Evolutionary conservation across 2,113 vertebrate species (phyloP).

Genomic region (Pseudopipra pipra): DNA sequence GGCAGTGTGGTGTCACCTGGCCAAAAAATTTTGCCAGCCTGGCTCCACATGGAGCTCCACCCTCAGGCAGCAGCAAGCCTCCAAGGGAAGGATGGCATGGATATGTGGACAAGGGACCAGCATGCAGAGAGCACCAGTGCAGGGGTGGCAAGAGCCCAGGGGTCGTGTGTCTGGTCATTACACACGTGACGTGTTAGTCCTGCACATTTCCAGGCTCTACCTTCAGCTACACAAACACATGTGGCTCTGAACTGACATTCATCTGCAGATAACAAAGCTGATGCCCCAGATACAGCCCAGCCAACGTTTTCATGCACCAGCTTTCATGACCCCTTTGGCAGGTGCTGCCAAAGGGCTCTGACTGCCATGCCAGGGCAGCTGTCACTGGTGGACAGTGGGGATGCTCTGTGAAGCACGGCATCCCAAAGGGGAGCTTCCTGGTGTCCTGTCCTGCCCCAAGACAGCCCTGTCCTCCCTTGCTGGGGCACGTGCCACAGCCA

Average conservation of each 20-base stretch:
- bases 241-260: fast-evolving
- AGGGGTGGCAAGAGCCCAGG: not conserved
- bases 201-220: not conserved
- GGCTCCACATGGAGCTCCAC: not conserved
- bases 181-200: fast-evolving
- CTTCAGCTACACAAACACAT: not conserved
- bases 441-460: not conserved
- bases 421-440: not conserved
- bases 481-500: not conserved
- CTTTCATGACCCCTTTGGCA: not conserved
- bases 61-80: fast-evolving
- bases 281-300: not conserved
- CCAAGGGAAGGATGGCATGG: fast-evolving
- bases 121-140: not conserved
- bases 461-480: fast-evolving
- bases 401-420: fast-evolving
- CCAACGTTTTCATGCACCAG: not conserved
- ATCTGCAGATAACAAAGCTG: not conserved
- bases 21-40: not conserved
- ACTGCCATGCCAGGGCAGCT: not conserved
- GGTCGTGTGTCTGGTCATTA: fast-evolving
- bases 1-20: fast-evolving
- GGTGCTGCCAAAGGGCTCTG: conserved; percentile 8
- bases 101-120: fast-evolving
- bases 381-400: fast-evolving